phyloP scores from a whole-genome alignment of 1,140 invertebrate species.

The Brachionus angularis region DNA sequence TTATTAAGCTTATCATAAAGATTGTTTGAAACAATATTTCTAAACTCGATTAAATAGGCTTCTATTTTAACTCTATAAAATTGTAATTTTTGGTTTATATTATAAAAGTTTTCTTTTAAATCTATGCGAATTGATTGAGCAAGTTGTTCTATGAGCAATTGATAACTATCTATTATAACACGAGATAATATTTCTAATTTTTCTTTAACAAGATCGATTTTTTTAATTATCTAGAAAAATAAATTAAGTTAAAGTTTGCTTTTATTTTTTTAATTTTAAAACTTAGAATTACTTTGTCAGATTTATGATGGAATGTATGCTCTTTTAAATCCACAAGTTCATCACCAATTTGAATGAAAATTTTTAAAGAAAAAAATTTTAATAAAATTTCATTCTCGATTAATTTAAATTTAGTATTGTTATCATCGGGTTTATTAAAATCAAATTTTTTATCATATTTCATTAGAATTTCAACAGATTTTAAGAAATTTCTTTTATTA shows the following conservation, averaged over 20 bases:
- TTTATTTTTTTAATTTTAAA: too few relatives aligned
- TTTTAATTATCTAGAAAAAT: too few relatives aligned
- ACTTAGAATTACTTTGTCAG: conserved; percentile 9
- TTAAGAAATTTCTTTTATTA: background rate
- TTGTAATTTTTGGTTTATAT: conserved; percentile 2
- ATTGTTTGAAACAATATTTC: background rate
- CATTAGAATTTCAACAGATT: conserved; percentile 9
- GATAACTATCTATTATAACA: conserved; percentile 8
- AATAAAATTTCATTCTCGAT: conserved; percentile 38
- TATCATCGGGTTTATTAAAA: background rate
- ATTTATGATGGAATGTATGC: conserved; percentile 21
- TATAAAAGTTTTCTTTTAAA: conserved; percentile 30
- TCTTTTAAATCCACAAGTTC: conserved; percentile 25
- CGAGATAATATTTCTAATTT: background rate
- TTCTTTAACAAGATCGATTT: background rate
- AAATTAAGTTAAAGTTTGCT: too few relatives aligned
- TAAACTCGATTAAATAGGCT: conserved; percentile 22
- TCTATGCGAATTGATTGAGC: conserved; percentile 12
- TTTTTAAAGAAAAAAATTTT: conserved; percentile 19
- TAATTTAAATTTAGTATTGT: background rate
- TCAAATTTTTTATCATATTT: conserved; percentile 18
- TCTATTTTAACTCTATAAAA: conserved; percentile 23
- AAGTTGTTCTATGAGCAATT: background rate
- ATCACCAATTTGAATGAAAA: background rate
- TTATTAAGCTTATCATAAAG: background rate